These are phyloP conservation scores for Agriopis aurantiaria DNA, from an alignment of 2,888 invertebrate genomes.

Conservation along the genomic window DNA sequence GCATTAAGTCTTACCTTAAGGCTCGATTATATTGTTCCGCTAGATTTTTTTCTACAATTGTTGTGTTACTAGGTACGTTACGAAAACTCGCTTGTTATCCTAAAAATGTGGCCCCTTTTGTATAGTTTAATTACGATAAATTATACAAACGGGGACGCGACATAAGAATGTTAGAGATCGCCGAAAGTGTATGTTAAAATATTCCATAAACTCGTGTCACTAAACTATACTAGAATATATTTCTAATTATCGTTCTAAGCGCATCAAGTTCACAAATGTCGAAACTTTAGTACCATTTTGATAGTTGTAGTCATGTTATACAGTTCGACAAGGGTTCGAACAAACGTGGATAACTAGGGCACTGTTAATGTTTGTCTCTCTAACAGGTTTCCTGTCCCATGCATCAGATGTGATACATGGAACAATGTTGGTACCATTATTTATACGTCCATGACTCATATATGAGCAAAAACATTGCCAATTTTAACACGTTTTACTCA, in stretches of 20 bases:
- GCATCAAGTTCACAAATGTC: slow-evolving; percentile 13
- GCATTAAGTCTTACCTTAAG: slow-evolving; percentile 11
- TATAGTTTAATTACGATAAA: neutral
- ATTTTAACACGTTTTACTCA: too few relatives aligned
- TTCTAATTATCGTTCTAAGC: slow-evolving; percentile 14
- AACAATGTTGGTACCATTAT: too few relatives aligned
- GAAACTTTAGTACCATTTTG: neutral
- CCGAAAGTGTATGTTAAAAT: slow-evolving; percentile 20
- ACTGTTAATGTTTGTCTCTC: neutral
- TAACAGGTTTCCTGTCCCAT: neutral
- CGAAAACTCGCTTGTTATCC: slow-evolving; percentile 24
- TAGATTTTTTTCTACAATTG: slow-evolving; percentile 25
- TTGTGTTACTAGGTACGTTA: slow-evolving; percentile 24
- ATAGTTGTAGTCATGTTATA: neutral
- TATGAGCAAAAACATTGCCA: too few relatives aligned
- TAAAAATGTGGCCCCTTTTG: neutral
- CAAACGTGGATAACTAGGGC: neutral
- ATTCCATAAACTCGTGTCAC: slow-evolving; percentile 29
- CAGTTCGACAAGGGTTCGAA: neutral
- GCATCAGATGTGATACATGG: too few relatives aligned
- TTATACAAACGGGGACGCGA: slow-evolving; percentile 1
- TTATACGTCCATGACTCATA: too few relatives aligned
- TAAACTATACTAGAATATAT: slow-evolving; percentile 1
- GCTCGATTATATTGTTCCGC: slow-evolving; percentile 12
- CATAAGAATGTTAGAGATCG: neutral